These are phyloP conservation scores for Meleagris gallopavo DNA, from an alignment of 2,113 vertebrate genomes.

Conservation along the genomic window DNA sequence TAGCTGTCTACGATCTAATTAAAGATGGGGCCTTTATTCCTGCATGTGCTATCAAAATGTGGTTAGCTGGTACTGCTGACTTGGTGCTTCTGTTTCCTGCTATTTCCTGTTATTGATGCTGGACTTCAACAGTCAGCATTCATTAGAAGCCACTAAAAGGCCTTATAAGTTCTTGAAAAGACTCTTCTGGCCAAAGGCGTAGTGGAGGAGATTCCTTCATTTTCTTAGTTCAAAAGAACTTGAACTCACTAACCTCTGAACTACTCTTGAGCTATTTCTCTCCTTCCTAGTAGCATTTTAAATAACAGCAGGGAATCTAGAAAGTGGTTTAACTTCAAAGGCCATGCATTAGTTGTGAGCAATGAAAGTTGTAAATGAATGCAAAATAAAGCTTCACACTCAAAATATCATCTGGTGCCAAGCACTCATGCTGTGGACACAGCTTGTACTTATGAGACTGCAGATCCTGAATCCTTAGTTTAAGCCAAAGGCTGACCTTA, in stretches of 20 bases:
- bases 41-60: slow-evolving; percentile 50
- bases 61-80: slow-evolving; percentile 40
- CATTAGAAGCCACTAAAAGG: slow-evolving; percentile 40
- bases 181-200: not conserved
- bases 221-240: not conserved
- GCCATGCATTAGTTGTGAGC: not conserved
- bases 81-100: slow-evolving; percentile 41
- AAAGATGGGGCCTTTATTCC: slow-evolving; percentile 14
- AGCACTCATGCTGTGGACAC: not conserved
- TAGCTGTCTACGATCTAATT: not conserved
- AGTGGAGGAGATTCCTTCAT: not conserved
- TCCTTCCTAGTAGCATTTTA: not conserved
- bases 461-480: not conserved
- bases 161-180: slow-evolving; percentile 10
- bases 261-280: not conserved
- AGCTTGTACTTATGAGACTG: not conserved
- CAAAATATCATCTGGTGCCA: not conserved
- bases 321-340: not conserved
- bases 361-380: not conserved
- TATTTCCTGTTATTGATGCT: slow-evolving; percentile 38
- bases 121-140: slow-evolving; percentile 14
- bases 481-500: not conserved
- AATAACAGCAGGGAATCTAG: not conserved
- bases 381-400: not conserved
- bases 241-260: not conserved